Evolutionary conservation across 2,888 invertebrate species (phyloP), one percentile per base, ranked within the genome.

Genomic region (Scaptomyza cyrtandrae): DNA sequence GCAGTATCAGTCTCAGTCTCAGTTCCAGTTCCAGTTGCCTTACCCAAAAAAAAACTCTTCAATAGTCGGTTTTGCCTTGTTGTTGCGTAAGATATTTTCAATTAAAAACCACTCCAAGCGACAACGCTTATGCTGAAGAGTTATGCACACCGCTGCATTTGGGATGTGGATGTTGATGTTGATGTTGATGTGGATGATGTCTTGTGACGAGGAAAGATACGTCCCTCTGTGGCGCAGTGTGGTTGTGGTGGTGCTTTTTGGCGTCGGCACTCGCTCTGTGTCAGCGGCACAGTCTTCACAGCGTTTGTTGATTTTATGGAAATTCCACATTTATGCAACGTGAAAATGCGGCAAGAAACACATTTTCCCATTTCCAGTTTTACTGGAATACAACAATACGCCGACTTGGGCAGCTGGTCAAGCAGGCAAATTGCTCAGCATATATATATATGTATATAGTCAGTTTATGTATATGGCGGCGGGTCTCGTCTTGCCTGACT

Each of bases 281-380:
- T 80, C 84, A 86, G 84, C 78, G 59, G 81, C 69, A 71, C 86
- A 86, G 69, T 41, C 57, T 37, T 31, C 41, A 9, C 37, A 16
- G 49, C 14, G 49, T 49, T 39, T 52, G 63, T 41, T 69, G 62
- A 60, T 63, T 77, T 80, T 82, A 85, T 85, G 82, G 85, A 85
- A 87, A 85, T 85, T 85, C 85, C 88, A 80, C 78, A 64, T 80
- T 87, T 85, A 85, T 82, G 82, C 80, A 87, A 87, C 71, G 41
- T 70, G 85, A 87, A 87, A 87, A 84, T 75, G 62, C 71, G 73
- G 62, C 83, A 84, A 66, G 83, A 73, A 71, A 81, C 41, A 63
- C 63, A 55, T 81, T 80, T 86, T 83, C 78, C 78, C 80, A 66
- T 69, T 77, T 79, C 84, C 85, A 85, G 87, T 84, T 84, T 85